Evolutionary conservation across 2,888 invertebrate genomes (phyloP).

Genomic region (Bugulina stolonifera): DNA sequence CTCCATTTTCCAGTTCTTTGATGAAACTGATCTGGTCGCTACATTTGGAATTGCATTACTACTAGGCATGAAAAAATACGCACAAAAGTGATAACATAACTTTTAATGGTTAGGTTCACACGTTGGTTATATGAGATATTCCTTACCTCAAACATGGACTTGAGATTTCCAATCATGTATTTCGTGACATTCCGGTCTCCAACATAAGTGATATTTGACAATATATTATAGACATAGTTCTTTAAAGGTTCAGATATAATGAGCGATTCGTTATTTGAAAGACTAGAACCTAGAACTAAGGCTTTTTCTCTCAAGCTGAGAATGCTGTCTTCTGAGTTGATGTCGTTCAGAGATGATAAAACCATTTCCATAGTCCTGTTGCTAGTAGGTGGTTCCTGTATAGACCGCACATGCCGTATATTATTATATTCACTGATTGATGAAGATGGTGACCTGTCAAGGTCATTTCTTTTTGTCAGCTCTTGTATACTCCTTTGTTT

Average conservation of each 20-base stretch:
- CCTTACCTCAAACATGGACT: conserved; percentile 8
- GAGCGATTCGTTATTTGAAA: not conserved
- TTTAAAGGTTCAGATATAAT: not conserved
- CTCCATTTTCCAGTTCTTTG: too few relatives aligned
- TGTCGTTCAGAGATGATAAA: not conserved
- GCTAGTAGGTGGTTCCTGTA: not conserved
- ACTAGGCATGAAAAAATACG: too few relatives aligned
- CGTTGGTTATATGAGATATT: not conserved
- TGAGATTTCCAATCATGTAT: not conserved
- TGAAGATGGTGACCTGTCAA: not conserved
- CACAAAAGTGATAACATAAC: too few relatives aligned
- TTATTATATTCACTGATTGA: not conserved
- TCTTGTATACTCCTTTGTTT: not conserved
- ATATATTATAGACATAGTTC: conserved; percentile 4
- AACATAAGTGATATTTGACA: conserved; percentile 13
- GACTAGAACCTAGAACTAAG: not conserved
- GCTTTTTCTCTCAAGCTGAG: not conserved
- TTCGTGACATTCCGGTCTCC: not conserved
- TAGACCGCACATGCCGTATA: not conserved
- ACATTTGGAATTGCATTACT: too few relatives aligned
- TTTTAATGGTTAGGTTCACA: too few relatives aligned
- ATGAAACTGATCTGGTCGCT: too few relatives aligned
- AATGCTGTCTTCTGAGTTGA: not conserved
- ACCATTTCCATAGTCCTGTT: conserved; percentile 5
- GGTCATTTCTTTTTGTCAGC: not conserved